Evolutionary conservation across 2,888 invertebrate genomes (phyloP).

Genomic region (Taphrorychus bicolor): DNA sequence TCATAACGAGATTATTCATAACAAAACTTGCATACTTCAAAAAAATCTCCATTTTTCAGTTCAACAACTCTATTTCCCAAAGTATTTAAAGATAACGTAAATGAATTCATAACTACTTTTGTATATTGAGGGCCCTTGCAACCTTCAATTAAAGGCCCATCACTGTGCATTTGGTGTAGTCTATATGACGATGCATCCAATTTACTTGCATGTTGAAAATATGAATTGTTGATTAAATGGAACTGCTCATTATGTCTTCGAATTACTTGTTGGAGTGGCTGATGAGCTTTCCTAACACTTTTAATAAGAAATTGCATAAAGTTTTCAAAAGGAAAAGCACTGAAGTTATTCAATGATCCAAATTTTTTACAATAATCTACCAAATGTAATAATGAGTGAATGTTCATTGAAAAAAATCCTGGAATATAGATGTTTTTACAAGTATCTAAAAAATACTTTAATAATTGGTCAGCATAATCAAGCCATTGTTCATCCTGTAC

Average conservation of each 20-base stretch:
- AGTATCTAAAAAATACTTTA: neutral
- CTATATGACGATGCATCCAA: too few species aligned
- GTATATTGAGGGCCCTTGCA: too few species aligned
- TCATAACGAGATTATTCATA: too few species aligned
- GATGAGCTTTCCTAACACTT: neutral
- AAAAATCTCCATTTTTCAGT: too few species aligned
- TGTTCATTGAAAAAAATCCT: neutral
- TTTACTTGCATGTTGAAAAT: too few species aligned
- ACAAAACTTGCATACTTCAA: too few species aligned
- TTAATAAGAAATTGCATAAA: neutral
- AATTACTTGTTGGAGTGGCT: neutral
- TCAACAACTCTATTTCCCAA: too few species aligned
- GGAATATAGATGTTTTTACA: neutral
- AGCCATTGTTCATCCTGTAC: constrained; percentile 1
- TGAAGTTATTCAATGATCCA: neutral
- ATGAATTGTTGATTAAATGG: too few species aligned
- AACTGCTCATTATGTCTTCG: neutral
- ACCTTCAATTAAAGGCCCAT: too few species aligned
- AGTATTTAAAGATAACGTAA: too few species aligned
- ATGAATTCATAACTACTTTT: too few species aligned
- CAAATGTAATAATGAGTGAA: neutral
- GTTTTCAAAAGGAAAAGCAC: constrained; percentile 6
- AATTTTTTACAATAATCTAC: neutral
- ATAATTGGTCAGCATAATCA: constrained; percentile 3
- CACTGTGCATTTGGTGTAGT: too few species aligned